Base-by-base conservation (phyloP, 2,888 invertebrate species). In the Heliconius hortense region DNA sequence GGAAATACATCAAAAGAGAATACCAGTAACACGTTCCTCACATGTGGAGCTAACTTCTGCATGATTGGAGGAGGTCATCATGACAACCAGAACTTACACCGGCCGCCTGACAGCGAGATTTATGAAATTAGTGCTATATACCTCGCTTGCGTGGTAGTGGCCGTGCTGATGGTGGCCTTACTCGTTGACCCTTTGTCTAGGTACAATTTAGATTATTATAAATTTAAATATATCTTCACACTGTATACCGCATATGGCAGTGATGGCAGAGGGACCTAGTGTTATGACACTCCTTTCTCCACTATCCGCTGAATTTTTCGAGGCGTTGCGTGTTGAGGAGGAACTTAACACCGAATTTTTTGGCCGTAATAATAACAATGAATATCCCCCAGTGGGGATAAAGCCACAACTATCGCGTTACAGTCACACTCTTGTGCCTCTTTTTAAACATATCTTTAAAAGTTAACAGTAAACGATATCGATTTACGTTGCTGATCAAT, bases 171-270 rank as follows among this genome's bases (percentile, higher is more conserved):
- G 87, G 97, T 99, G 74, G 97, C 97, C 5, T 87, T 98, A 56
- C 96, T 98, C 79, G 96, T 99, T 72, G 99, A 99, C 93, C 98
- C 98, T 4, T 95, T 98, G 4, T 97, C 97, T 81, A 96, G 97
- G 96, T 97, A 91, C 89, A 60, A 43, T 11, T 39, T 7, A 31
- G 11, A 48, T 48, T 69, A 48, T 18, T 69, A 26, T 69, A 28
- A 28, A 4, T 69, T 48, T 15, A 56, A 68, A 35, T 1, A 35
- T 43, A 13, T 13, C 13, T 43, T 35, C 13, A n/a, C 21, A 10
- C 21, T 39, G 39, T 3, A 43, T 43, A 39, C 13, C 2, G 39
- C 13, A 3, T 35, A 10, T 43, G 39, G 13, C 13, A 43, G 0
- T 13, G 39, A 3, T 13, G 39, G 4, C 39, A 39, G 39, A 39